Evolutionary conservation across 2,113 vertebrate genomes (phyloP), one percentile per base, ranked within the genome.

Genomic region (Phalacrocorax pelagicus): DNA sequence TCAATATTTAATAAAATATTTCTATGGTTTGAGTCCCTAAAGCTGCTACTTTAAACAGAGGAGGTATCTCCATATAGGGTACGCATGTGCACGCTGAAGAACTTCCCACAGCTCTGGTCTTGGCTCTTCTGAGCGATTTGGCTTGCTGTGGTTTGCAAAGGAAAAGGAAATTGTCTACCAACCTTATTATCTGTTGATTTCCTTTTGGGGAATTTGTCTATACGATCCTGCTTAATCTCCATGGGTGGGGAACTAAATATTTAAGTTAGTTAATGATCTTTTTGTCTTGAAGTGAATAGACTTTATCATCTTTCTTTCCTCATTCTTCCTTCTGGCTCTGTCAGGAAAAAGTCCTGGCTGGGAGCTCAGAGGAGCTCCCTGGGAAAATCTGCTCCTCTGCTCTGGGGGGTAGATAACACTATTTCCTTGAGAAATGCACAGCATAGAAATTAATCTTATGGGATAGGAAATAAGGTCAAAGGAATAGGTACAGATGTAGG

Each of bases 181-280:
- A 84, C 86, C 77, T 82, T 73, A 91, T 84, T 95, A 94, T 94
- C 89, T 90, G 71, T 88, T 95, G 86, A 81, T 96, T 97, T 96
- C 59, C 85, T 88, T 67, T 83, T 27, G 44, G 9, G 61, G 44
- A 79, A 55, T 66, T 88, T 91, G 62, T 85, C 93, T 77, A 9
- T 72, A 77, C 61, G 70, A 91, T 80, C 34, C 49, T 72, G 36
- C 84, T 62, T 65, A 44, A 93, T 79, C 87, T 91, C 74, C 30
- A 22, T 61, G 95, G 89, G 94, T 77, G 92, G 49, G 62, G 49
- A 95, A 69, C 54, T 61, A 96, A 93, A 91, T 91, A 82, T 95
- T 96, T 79, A 79, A 90, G 46, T 75, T 75, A 79, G 77, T 65
- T 95, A 90, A 96, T 18, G 36, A 91, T 79, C 52, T 90, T 82